Evolutionary conservation across 2,113 vertebrate genomes (phyloP).

Genomic region (Etia nguti): DNA sequence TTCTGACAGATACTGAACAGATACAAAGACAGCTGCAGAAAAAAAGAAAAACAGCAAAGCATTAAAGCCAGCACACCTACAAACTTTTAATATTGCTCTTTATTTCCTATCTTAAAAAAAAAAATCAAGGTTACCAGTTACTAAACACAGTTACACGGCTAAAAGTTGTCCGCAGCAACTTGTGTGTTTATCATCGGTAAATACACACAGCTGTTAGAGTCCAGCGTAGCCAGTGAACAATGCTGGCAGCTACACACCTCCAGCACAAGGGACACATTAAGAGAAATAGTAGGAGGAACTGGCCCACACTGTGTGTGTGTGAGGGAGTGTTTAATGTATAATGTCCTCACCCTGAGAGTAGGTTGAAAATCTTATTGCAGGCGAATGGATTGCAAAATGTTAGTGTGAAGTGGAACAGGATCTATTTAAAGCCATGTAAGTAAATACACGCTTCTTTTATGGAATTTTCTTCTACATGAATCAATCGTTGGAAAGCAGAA

Average conservation of each 20-base stretch:
- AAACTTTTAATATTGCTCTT: background rate
- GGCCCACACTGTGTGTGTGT: conserved; percentile 26
- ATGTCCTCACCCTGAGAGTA: conserved; percentile 22
- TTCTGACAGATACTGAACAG: conserved; percentile 34
- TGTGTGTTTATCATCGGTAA: conserved; percentile 50
- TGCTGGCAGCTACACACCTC: conserved; percentile 62
- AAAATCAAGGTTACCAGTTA: background rate
- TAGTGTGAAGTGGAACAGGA: background rate
- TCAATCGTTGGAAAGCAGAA: background rate
- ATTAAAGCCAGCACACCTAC: background rate
- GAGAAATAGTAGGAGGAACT: conserved; percentile 52
- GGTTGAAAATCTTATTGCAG: background rate
- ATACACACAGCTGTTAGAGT: conserved; percentile 62
- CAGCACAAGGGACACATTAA: conserved; percentile 63
- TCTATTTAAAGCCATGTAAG: background rate
- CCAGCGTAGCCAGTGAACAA: conserved; percentile 58
- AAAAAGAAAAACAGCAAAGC: background rate
- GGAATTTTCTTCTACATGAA: background rate
- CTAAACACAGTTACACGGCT: background rate
- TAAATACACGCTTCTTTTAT: background rate
- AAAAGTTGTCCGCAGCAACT: background rate
- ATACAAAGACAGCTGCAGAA: background rate
- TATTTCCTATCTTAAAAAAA: background rate
- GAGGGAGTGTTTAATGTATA: conserved; percentile 23
- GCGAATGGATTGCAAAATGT: conserved; percentile 7